A percentile compares a stretch with the other conserved stretches of the same genome.
phyloP scores from a whole-genome alignment of 2,888 invertebrate genomes.

The Ectropis crepuscularia region DNA sequence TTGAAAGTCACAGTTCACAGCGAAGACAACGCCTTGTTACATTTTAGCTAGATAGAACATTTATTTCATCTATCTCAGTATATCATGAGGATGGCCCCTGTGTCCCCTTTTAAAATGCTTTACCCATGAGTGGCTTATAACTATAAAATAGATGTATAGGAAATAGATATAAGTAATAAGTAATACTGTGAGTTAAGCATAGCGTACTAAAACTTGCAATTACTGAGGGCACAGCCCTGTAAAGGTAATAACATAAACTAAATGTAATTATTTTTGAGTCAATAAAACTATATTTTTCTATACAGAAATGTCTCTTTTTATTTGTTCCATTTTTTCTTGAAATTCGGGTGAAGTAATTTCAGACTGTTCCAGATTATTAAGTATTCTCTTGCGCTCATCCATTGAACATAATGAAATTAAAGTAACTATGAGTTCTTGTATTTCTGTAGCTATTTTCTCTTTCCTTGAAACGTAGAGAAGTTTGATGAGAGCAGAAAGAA shows the following conservation, averaged over 20 bases:
- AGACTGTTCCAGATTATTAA: constrained; percentile 49
- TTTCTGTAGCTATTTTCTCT: constrained; percentile 48
- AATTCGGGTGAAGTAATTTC: constrained; percentile 51
- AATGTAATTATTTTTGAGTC: not conserved
- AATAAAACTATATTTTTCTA: constrained; percentile 33
- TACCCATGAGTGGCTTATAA: too few relatives aligned
- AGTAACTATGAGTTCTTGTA: constrained; percentile 61
- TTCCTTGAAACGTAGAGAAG: constrained; percentile 61
- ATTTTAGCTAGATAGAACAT: too few relatives aligned
- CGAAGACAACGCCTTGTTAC: too few relatives aligned
- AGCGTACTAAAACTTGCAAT: too few relatives aligned
- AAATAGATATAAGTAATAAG: too few relatives aligned
- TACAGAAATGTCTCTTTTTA: constrained; percentile 51
- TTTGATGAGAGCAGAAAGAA: constrained; percentile 67
- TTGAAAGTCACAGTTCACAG: too few relatives aligned
- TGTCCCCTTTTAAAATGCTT: too few relatives aligned
- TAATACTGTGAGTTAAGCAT: too few relatives aligned
- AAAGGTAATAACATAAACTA: constrained; percentile 4
- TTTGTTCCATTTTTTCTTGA: constrained; percentile 52
- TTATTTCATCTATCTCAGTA: too few relatives aligned
- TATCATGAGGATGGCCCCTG: too few relatives aligned
- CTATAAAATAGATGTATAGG: too few relatives aligned
- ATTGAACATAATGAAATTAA: constrained; percentile 57
- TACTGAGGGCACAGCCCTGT: not conserved
- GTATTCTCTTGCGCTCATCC: constrained; percentile 57